Conservation (phyloP, 2,888 invertebrate genomes). For the Tricholauxania praeusta region DNA sequence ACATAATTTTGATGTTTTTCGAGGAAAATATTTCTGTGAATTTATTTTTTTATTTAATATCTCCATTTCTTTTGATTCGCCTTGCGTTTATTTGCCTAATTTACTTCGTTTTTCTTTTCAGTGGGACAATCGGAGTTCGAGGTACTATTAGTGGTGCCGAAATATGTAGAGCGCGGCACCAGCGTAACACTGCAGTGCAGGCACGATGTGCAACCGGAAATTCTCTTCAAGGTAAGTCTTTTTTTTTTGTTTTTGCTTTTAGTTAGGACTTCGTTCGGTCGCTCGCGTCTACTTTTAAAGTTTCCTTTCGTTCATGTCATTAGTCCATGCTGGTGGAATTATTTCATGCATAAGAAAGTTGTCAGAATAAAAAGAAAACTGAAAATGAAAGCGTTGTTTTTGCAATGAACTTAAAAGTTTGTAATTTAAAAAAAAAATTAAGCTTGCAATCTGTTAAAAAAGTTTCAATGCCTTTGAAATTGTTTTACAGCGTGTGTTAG, state of each 20-base stretch:
- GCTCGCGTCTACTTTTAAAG: neutral
- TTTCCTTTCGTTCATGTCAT: neutral
- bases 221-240: slow-evolving; percentile 80
- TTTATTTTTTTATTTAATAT: neutral
- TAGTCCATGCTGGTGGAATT: neutral
- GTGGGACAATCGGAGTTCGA: slow-evolving; percentile 71
- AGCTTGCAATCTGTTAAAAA: too few species aligned
- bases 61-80: neutral
- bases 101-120: slow-evolving; percentile 48
- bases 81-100: slow-evolving; percentile 9
- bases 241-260: neutral
- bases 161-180: slow-evolving; percentile 80
- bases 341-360: neutral
- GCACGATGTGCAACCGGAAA: slow-evolving; percentile 80
- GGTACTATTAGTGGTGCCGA: slow-evolving; percentile 77
- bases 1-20: neutral
- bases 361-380: neutral
- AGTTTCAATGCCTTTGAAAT: too few species aligned
- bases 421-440: too few species aligned
- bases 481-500: too few species aligned
- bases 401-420: too few species aligned
- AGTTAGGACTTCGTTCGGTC: neutral
- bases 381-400: neutral
- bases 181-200: slow-evolving; percentile 80
- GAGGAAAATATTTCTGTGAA: neutral